These are phyloP conservation scores for Saturnia pavonia DNA, from an alignment of 2,888 invertebrate species.

Conservation along the genomic window DNA sequence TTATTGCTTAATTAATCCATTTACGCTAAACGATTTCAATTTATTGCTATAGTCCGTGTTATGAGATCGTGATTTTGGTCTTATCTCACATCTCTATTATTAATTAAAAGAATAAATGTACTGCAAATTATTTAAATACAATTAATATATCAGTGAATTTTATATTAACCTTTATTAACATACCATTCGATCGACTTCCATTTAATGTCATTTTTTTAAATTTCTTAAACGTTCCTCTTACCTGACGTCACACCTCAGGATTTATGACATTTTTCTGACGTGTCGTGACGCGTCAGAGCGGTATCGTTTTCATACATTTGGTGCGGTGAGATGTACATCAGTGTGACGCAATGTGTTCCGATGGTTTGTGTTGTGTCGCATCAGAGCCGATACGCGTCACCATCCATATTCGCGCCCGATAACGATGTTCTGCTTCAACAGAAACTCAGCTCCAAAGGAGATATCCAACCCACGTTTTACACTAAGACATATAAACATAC, in stretches of 20 bases:
- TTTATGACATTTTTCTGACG: no score
- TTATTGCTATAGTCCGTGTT: neutral
- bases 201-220: neutral
- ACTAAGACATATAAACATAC: neutral
- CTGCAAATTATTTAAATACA: neutral
- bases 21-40: neutral
- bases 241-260: no score
- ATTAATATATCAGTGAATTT: neutral
- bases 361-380: no score
- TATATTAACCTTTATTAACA: no score
- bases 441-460: neutral
- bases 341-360: no score
- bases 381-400: neutral
- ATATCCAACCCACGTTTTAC: neutral
- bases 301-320: no score
- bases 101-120: neutral
- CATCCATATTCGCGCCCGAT: neutral
- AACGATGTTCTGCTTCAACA: neutral
- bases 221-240: no score
- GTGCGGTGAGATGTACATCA: no score
- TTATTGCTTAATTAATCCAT: neutral
- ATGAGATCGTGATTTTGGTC: constrained; percentile 6
- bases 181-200: neutral
- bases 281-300: no score
- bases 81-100: constrained; percentile 9